Percentiles rank a stretch among this genome's conserved stretches.
Conservation (phyloP, 1,140 invertebrate genomes). For the Paraescarpia echinospica region DNA sequence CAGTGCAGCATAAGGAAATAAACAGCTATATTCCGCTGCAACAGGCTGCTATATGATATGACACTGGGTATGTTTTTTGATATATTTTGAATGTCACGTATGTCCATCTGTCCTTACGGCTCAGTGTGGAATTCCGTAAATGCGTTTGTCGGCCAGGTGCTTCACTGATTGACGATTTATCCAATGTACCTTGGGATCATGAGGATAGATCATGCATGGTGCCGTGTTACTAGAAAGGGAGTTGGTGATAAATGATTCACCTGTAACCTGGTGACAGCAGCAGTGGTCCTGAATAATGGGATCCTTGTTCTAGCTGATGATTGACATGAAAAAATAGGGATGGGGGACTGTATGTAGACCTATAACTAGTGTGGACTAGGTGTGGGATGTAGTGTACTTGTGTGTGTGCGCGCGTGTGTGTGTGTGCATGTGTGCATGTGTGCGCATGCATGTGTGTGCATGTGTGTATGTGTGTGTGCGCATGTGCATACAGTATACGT, state of each 20-base stretch:
- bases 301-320: background rate
- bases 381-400: no score
- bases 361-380: no score
- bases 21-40: background rate
- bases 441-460: background rate
- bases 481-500: background rate
- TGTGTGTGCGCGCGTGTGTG: background rate
- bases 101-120: background rate
- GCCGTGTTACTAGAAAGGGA: background rate
- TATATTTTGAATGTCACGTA: background rate
- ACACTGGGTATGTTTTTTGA: background rate
- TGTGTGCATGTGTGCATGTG: background rate
- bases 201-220: background rate
- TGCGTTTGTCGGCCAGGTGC: background rate
- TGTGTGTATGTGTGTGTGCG: no score
- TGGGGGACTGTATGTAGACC: background rate
- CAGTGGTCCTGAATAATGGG: background rate
- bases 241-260: background rate
- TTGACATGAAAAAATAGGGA: background rate
- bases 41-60: background rate
- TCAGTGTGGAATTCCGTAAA: background rate
- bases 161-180: background rate
- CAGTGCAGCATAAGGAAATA: background rate
- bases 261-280: background rate
- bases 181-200: background rate